phyloP scores from a whole-genome alignment of 2,888 invertebrate species.

The Lasiommata megera region DNA sequence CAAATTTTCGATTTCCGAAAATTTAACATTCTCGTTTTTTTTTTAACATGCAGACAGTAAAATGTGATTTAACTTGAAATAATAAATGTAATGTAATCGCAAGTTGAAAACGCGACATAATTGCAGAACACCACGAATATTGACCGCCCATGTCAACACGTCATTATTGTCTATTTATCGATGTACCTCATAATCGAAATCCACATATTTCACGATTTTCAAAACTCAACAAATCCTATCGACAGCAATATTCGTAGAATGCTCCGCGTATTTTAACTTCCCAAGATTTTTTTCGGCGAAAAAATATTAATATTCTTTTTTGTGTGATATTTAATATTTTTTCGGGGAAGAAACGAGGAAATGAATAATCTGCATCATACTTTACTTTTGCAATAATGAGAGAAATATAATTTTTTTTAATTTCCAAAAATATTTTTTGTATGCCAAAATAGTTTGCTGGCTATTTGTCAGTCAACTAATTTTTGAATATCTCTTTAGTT shows the following conservation, averaged over 20 bases:
- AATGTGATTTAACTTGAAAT: conserved; percentile 49
- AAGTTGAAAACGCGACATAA: conserved; percentile 37
- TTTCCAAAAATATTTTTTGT: conserved; percentile 13
- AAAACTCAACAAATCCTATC: conserved; percentile 9
- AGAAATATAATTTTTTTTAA: conserved; percentile 28
- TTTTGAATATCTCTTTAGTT: too few relatives aligned
- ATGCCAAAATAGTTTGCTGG: too few relatives aligned
- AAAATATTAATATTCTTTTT: too few relatives aligned
- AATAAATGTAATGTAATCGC: conserved; percentile 79
- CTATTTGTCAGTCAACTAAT: too few relatives aligned
- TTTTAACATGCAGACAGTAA: conserved; percentile 27
- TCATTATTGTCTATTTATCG: conserved; percentile 23
- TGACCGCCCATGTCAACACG: conserved; percentile 5
- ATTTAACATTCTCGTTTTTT: conserved; percentile 33
- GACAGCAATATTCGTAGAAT: conserved; percentile 7
- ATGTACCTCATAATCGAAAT: not conserved
- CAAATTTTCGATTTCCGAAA: conserved; percentile 16
- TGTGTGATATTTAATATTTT: not conserved
- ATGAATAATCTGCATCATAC: conserved; percentile 13
- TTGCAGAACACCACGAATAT: conserved; percentile 13
- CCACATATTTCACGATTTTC: not conserved
- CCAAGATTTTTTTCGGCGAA: conserved; percentile 13
- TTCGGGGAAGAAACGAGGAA: conserved; percentile 8
- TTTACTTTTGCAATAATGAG: conserved; percentile 3
- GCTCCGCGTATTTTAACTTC: not conserved